Conservation (phyloP, 2,888 invertebrate genomes). For the Embidobia sp. region DNA sequence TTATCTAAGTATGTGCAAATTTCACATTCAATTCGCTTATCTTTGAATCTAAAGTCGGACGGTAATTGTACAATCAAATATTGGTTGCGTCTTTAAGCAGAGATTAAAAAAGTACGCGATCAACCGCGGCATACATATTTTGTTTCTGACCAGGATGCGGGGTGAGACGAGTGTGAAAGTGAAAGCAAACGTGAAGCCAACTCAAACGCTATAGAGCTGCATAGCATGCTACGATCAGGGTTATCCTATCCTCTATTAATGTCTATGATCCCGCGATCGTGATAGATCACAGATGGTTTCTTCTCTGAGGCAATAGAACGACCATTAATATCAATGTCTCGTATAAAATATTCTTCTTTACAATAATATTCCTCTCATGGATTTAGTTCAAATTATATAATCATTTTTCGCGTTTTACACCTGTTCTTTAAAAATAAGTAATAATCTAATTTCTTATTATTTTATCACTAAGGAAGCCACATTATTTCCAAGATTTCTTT, state of each 20-base stretch:
- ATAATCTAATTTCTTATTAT: too few relatives aligned
- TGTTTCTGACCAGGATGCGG: slow-evolving; percentile 54
- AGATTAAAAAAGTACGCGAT: slow-evolving; percentile 43
- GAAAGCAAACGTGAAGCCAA: slow-evolving; percentile 67
- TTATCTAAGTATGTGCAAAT: not conserved
- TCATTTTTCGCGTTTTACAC: too few relatives aligned
- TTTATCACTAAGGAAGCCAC: too few relatives aligned
- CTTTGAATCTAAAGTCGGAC: slow-evolving; percentile 10
- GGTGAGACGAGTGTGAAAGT: slow-evolving; percentile 65
- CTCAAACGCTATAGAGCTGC: slow-evolving; percentile 47
- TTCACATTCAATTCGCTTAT: not conserved
- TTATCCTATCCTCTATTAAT: slow-evolving; percentile 57
- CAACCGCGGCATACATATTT: slow-evolving; percentile 46
- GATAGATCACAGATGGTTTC: slow-evolving; percentile 65
- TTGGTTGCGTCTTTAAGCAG: slow-evolving; percentile 52
- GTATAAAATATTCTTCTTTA: slow-evolving; percentile 23
- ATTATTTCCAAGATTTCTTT: too few relatives aligned
- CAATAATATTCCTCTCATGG: too few relatives aligned
- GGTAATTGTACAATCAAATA: slow-evolving; percentile 38
- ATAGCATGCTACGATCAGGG: slow-evolving; percentile 52
- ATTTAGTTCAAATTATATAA: too few relatives aligned
- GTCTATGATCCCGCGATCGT: slow-evolving; percentile 63
- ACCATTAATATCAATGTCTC: slow-evolving; percentile 48
- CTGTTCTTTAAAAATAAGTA: too few relatives aligned
- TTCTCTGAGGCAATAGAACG: slow-evolving; percentile 60